Evolutionary conservation across 2,113 vertebrate genomes (phyloP), one percentile per base, ranked within the genome.

Genomic region (Brienomyrus brachyistius): DNA sequence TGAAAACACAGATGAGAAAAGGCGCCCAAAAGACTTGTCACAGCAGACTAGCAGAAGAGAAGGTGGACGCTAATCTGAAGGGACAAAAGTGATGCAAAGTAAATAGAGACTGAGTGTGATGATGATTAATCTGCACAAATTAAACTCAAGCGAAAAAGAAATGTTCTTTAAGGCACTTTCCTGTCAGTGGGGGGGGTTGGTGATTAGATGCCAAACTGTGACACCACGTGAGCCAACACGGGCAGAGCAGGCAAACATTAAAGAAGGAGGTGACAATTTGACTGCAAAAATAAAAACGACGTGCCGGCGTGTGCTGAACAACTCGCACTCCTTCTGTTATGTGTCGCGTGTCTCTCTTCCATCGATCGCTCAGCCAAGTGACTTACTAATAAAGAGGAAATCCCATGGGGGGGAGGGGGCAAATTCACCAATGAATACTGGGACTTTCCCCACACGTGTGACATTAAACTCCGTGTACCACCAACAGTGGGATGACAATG

Each of bases 111-210:
- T 90, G 48, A 90, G 89, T 90, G 88, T 83, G 90, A 91, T 89
- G 90, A 90, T 91, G 90, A 91, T 91, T 92, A 92, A 92, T 92
- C 92, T 90, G 52, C 89, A 91, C 87, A 88, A 92, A 91, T 92
- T 91, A 90, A 90, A 91, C 89, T 90, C 90, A 91, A 88, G 77
- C 90, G 50, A 47, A 84, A 86, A 91, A 90, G 82, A 84, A 92
- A 92, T 90, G 82, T 86, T 86, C 80, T 89, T 90, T 85, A 89
- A 89, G 90, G 90, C 87, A 19, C 66, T 89, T 52, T 40, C 47
- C 80, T 85, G 80, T 90, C 88, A 89, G 43, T 90, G 40, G 40
- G 40, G 40, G 86, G 89, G 86, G 19, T 56, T 7, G 77, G 52
- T 9, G 23, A 87, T 84, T 88, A 82, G 54, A 70, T 31, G 23